phyloP scores from a whole-genome alignment of 2,888 invertebrate genomes.

The Cantharis lateralis region DNA sequence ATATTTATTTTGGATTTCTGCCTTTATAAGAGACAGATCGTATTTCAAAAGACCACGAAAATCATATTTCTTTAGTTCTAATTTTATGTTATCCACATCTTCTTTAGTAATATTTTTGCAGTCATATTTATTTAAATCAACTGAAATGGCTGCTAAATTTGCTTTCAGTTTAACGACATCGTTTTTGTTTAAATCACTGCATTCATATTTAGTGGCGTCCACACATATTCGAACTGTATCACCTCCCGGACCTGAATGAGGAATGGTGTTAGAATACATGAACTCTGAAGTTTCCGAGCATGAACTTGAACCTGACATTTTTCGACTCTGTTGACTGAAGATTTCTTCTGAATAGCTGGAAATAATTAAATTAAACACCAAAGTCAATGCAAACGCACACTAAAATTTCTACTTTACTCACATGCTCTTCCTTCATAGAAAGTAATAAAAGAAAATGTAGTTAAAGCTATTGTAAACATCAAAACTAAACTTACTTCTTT shows the following conservation, averaged over 20 bases:
- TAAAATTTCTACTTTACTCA: not conserved
- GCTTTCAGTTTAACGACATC: conserved; percentile 46
- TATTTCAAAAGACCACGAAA: conserved; percentile 44
- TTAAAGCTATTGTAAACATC: not conserved
- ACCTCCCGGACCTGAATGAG: conserved; percentile 28
- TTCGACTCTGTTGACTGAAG: conserved; percentile 69
- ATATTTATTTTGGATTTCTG: conserved; percentile 55
- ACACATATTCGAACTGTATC: conserved; percentile 12
- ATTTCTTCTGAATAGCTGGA: conserved; percentile 69
- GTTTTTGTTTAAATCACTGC: conserved; percentile 38
- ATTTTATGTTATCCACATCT: conserved; percentile 40
- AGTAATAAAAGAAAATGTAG: not conserved
- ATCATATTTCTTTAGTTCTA: conserved; percentile 42
- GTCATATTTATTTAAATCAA: conserved; percentile 39
- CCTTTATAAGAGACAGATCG: conserved; percentile 40
- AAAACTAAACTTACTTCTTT: conserved; percentile 64
- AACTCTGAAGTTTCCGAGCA: conserved; percentile 56
- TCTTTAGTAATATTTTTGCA: conserved; percentile 43
- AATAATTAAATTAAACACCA: conserved; percentile 21
- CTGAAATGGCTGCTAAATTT: conserved; percentile 41
- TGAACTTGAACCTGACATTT: conserved; percentile 57
- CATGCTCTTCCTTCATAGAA: not conserved
- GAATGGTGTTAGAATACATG: conserved; percentile 37
- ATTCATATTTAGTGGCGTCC: conserved; percentile 26
- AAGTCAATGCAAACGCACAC: not conserved